phyloP scores from a whole-genome alignment of 2,113 vertebrate species.

The Taurulus bubalis region DNA sequence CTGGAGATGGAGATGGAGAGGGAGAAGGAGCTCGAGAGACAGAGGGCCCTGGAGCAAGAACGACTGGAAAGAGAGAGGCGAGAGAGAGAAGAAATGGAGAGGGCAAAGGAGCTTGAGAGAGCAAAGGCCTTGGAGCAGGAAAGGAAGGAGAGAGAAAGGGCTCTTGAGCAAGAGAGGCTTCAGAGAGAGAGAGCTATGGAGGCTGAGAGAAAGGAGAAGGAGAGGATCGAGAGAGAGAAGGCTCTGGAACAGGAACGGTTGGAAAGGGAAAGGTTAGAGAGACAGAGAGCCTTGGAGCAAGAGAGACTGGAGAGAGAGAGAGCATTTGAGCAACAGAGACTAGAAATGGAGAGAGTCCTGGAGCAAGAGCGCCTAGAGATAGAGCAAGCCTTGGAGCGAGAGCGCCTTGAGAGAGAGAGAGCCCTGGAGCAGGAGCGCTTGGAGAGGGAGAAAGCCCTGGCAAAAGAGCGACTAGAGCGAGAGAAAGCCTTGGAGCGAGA shows the following conservation, averaged over 20 bases:
- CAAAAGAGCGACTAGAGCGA: conserved; percentile 48
- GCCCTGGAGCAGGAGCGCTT: conserved; percentile 25
- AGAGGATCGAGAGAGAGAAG: conserved; percentile 46
- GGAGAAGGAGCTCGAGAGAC: conserved; percentile 64
- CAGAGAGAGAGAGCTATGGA: conserved; percentile 67
- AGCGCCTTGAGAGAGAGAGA: conserved; percentile 13
- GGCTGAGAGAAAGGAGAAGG: conserved; percentile 44
- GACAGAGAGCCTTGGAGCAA: conserved; percentile 42
- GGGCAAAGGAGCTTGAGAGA: conserved; percentile 42
- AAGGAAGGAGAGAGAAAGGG: conserved; percentile 45
- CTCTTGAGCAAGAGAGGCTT: conserved; percentile 58
- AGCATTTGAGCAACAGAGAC: conserved; percentile 38
- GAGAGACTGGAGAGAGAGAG: conserved; percentile 52
- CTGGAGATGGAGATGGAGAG: conserved; percentile 68
- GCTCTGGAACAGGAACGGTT: conserved; percentile 53
- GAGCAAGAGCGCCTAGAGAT: conserved; percentile 43
- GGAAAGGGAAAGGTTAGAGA: conserved; percentile 39
- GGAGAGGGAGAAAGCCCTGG: conserved; percentile 38
- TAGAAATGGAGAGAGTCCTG: conserved; percentile 29
- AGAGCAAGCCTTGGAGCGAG: conserved; percentile 36
- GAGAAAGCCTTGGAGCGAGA: conserved; percentile 45
- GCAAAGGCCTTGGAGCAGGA: conserved; percentile 49
- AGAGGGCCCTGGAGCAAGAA: conserved; percentile 62
- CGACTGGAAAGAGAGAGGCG: conserved; percentile 60
- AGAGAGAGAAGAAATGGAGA: conserved; percentile 59